These are phyloP conservation scores for Piscicola geometra DNA, from an alignment of 2,888 invertebrate species.

Conservation along the genomic window DNA sequence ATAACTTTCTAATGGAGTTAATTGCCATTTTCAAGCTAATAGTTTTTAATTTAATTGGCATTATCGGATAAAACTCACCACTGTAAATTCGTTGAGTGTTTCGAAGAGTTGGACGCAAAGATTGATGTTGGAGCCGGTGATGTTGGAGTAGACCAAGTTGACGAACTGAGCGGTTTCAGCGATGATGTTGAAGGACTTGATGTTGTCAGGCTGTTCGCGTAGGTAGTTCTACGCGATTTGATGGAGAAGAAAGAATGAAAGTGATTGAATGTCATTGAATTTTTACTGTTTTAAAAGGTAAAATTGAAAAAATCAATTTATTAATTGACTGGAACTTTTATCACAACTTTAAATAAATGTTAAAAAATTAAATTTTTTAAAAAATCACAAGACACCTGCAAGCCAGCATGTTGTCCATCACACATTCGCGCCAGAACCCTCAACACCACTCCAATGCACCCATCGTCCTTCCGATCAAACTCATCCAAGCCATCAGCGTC, in stretches of 20 bases:
- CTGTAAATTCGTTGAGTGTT: constrained; percentile 55
- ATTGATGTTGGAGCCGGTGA: constrained; percentile 53
- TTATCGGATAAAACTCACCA: no score
- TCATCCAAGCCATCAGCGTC: constrained; percentile 43
- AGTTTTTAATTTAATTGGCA: no score
- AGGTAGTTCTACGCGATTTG: constrained; percentile 57
- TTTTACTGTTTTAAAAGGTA: no score
- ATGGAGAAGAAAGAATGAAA: no score
- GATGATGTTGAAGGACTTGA: constrained; percentile 56
- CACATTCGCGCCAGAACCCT: constrained; percentile 56
- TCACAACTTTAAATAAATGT: no score
- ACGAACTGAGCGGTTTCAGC: constrained; percentile 55
- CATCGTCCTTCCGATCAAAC: constrained; percentile 51
- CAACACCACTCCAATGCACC: constrained; percentile 55
- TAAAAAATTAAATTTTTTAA: no score
- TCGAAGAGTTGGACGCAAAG: constrained; percentile 55
- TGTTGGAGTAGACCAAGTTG: constrained; percentile 55
- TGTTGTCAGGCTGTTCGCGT: constrained; percentile 56
- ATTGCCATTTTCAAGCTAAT: no score
- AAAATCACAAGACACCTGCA: constrained; percentile 49
- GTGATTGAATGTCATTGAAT: no score
- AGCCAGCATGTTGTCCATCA: constrained; percentile 55
- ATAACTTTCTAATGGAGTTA: no score
- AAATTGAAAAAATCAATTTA: no score
- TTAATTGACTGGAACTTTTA: no score